Evolutionary conservation across 2,888 invertebrate species (phyloP), one percentile per base, ranked within the genome.

Genomic region (Suillia variegata): DNA sequence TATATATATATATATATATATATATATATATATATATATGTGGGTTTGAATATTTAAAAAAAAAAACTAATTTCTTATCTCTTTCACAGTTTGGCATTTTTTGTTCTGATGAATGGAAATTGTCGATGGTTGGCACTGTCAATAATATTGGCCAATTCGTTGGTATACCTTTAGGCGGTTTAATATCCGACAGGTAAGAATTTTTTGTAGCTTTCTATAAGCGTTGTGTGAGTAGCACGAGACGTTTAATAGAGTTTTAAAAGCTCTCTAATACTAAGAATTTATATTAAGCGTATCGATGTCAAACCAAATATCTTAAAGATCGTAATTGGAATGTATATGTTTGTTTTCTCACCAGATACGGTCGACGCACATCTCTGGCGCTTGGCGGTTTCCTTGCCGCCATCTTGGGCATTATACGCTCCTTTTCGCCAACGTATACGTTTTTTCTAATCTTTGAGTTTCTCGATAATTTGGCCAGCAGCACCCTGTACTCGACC

Each of bases 91-190:
- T 80, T 42, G 70, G 70, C 15, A 80, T 80, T 63, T 80, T 67
- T 61, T 80, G 79, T 58, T 66, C 69, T 1, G 77, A 85, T 64
- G 78, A 87, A 61, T 92, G 91, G 91, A 90, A 89, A 80, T 79
- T 89, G 58, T 87, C 91, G 0, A 73, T 92, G 68, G 87, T 91
- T 34, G 92, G 92, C 8, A 90, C 91, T 1, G 84, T 90, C 5
- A 89, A 90, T 75, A 90, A 89, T 74, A 77, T 89, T 51, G 91
- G 91, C 18, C 90, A 90, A 83, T 89, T 91, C 70, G 82, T 89
- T 42, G 88, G 90, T 8, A 85, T 91, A 80, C 85, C 89, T 18
- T 83, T 90, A 56, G 87, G 83, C 33, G 88, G 86, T 76, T 85
- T 82, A 75, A 83, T 85, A 68, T 89, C 87, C 2, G 92, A 92